Evolutionary conservation across 1,140 invertebrate species (phyloP).

Genomic region (Hyles euphorbiae): DNA sequence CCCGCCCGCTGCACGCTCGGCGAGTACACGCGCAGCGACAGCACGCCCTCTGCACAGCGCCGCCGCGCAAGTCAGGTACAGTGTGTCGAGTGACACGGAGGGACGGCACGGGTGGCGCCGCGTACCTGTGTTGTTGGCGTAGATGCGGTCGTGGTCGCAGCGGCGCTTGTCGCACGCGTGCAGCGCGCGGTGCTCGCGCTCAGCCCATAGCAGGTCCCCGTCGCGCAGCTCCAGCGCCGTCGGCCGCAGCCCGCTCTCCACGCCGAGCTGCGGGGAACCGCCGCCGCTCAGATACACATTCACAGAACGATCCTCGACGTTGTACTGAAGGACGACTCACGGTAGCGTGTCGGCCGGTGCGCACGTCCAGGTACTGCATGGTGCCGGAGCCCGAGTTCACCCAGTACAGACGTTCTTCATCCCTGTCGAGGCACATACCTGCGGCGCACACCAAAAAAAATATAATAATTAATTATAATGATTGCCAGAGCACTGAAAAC

Average conservation of each 20-base stretch:
- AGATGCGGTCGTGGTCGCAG: conserved; percentile 39
- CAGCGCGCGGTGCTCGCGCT: conserved; percentile 76
- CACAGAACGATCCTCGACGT: no score
- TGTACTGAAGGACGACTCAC: conserved; percentile 30
- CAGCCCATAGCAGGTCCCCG: conserved; percentile 78
- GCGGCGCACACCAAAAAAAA: conserved; percentile 14
- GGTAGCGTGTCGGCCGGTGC: conserved; percentile 55
- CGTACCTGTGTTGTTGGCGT: conserved; percentile 77
- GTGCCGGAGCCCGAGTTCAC: conserved; percentile 76
- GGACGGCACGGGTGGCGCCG: not conserved
- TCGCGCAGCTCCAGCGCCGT: conserved; percentile 78
- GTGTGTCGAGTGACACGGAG: no score
- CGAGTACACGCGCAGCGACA: conserved; percentile 84
- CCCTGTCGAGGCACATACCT: conserved; percentile 80
- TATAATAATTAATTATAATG: no score
- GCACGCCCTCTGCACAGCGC: conserved; percentile 71
- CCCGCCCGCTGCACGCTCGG: conserved; percentile 75
- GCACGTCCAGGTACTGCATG: conserved; percentile 82
- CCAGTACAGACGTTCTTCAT: conserved; percentile 82
- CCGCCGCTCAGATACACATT: no score
- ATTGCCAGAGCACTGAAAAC: not conserved
- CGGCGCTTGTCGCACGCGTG: conserved; percentile 74
- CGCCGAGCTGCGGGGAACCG: conserved; percentile 26
- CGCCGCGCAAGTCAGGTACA: not conserved
- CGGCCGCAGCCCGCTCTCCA: conserved; percentile 54